Percentiles rank a stretch among this genome's conserved stretches.
phyloP scores from a whole-genome alignment of 1,140 invertebrate genomes.

The Aethina tumida region DNA sequence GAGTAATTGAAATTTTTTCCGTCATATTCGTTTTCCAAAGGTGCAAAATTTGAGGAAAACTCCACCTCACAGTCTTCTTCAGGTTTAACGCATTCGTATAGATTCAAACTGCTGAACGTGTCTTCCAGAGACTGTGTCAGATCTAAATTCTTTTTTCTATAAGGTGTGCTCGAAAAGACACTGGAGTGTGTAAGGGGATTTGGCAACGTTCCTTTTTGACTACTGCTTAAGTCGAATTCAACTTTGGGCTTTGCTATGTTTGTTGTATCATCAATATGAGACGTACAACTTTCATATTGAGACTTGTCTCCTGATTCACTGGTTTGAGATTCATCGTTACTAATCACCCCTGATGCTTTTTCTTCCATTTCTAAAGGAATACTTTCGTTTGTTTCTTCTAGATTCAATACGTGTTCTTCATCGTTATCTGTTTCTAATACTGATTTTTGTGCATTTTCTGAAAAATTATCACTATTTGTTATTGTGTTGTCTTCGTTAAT shows the following conservation, averaged over 20 bases:
- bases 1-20: slow-evolving; percentile 30
- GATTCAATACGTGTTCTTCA: no score
- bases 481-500: no score
- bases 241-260: slow-evolving; percentile 13
- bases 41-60: slow-evolving; percentile 5
- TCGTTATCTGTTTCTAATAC: no score
- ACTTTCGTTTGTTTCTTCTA: no score
- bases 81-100: slow-evolving; percentile 35
- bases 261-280: background rate
- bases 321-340: background rate
- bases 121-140: slow-evolving; percentile 17
- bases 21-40: slow-evolving; percentile 3
- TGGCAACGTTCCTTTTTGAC: slow-evolving; percentile 24
- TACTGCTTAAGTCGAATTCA: slow-evolving; percentile 24
- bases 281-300: slow-evolving; percentile 1
- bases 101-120: slow-evolving; percentile 14
- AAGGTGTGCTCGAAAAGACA: slow-evolving; percentile 23
- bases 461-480: no score
- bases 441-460: no score
- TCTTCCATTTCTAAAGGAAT: no score
- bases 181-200: slow-evolving; percentile 23
- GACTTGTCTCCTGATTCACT: background rate
- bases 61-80: slow-evolving; percentile 4
- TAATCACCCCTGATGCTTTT: no score
- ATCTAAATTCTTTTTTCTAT: slow-evolving; percentile 19